These are phyloP conservation scores for Steatocranus sp. DNA, from an alignment of 2,797 vertebrate species.

Conservation along the genomic window DNA sequence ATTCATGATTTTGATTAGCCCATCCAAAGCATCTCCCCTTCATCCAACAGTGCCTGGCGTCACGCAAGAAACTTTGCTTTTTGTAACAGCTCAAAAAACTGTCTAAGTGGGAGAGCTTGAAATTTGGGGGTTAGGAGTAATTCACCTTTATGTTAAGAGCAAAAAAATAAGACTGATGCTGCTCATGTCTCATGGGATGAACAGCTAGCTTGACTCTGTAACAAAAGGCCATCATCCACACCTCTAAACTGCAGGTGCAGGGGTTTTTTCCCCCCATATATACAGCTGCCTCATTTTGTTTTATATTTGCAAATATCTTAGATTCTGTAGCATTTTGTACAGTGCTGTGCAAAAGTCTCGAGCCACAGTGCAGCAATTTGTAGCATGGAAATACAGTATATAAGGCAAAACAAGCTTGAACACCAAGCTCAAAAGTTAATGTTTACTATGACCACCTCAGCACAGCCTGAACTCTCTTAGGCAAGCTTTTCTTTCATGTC, in stretches of 20 bases:
- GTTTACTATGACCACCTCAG: not conserved
- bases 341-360: not conserved
- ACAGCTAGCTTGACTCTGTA: not conserved
- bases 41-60: not conserved
- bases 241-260: not conserved
- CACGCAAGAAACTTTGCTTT: not conserved
- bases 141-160: not conserved
- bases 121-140: not conserved
- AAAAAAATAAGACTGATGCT: not conserved
- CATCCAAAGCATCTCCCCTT: not conserved
- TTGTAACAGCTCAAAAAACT: not conserved
- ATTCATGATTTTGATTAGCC: slow-evolving; percentile 13
- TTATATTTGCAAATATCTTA: not conserved
- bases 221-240: not conserved
- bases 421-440: not conserved
- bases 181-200: not conserved
- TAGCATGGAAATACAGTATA: not conserved
- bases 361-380: not conserved
- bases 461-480: not conserved
- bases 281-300: not conserved
- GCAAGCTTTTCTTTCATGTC: not conserved
- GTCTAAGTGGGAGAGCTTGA: not conserved
- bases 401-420: not conserved
- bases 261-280: not conserved
- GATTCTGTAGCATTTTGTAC: not conserved